Conservation (phyloP, 1,140 invertebrate species). For the Aphelinus atriplicis region DNA sequence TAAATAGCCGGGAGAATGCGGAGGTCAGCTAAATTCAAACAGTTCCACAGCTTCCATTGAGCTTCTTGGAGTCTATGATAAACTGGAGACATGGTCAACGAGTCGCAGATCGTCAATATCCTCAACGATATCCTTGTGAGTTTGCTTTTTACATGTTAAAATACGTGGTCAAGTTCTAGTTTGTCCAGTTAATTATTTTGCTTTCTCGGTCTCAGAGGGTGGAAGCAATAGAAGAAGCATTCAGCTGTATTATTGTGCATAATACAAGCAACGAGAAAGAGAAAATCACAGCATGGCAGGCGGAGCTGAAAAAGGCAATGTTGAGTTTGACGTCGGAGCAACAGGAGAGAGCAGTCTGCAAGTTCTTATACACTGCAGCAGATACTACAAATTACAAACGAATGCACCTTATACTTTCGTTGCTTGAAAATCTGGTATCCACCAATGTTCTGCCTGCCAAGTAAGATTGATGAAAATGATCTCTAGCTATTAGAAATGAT, state of each 20-base stretch:
- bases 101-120: slow-evolving; percentile 38
- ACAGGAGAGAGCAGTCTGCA: slow-evolving; percentile 76
- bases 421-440: slow-evolving; percentile 79
- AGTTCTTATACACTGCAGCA: slow-evolving; percentile 77
- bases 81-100: slow-evolving; percentile 31
- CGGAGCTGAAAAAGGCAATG: slow-evolving; percentile 70
- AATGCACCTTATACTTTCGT: slow-evolving; percentile 76
- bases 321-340: slow-evolving; percentile 71
- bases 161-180: not conserved
- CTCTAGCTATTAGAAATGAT: not conserved
- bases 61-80: not conserved
- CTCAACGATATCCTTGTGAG: slow-evolving; percentile 39
- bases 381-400: slow-evolving; percentile 77
- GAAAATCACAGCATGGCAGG: slow-evolving; percentile 73
- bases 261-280: slow-evolving; percentile 74
- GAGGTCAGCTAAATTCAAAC: no score
- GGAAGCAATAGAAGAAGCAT: slow-evolving; percentile 86
- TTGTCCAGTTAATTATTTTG: not conserved
- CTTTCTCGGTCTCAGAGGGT: slow-evolving; percentile 70
- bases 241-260: slow-evolving; percentile 84
- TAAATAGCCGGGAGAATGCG: no score
- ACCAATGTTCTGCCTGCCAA: slow-evolving; percentile 73
- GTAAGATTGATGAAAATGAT: slow-evolving; percentile 51
- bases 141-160: not conserved
- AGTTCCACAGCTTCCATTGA: no score